Evolutionary conservation across 2,888 invertebrate species (phyloP).

Genomic region (Pristionchus mayeri): DNA sequence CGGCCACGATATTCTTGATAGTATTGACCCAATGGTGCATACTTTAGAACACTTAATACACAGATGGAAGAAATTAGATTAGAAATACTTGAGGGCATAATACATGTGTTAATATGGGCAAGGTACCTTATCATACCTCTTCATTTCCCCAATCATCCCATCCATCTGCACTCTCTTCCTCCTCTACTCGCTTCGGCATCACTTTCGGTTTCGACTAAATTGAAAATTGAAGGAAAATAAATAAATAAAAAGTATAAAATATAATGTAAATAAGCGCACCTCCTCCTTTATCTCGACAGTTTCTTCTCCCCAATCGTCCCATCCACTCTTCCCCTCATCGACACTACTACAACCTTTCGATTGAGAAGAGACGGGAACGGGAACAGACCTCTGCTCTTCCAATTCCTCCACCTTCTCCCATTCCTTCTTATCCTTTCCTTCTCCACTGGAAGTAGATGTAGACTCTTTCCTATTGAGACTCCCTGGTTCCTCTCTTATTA

Average conservation of each 20-base stretch:
- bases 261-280: no score
- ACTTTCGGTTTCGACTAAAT: neutral
- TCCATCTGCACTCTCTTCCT: slow-evolving; percentile 47
- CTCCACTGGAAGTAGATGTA: slow-evolving; percentile 27
- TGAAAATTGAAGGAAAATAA: neutral
- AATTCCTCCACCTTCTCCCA: slow-evolving; percentile 42
- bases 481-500: neutral
- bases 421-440: slow-evolving; percentile 10
- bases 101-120: no score
- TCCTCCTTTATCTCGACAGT: neutral
- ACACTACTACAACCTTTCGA: neutral
- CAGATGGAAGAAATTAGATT: no score
- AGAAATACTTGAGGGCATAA: no score
- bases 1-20: neutral
- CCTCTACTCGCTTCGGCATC: neutral
- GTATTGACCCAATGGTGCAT: neutral
- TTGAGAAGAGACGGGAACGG: neutral
- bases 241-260: no score
- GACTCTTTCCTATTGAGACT: neutral
- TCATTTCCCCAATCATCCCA: slow-evolving; percentile 50
- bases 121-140: neutral
- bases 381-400: neutral
- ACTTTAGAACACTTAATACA: no score
- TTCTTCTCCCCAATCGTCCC: slow-evolving; percentile 43
- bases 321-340: slow-evolving; percentile 43